A percentile compares a stretch with the other conserved stretches of the same genome.
Evolutionary conservation across 30 jellyfish, hydroid and myxozoan genomes (phyloP).

Genomic region (Catostylus mosaicus): DNA sequence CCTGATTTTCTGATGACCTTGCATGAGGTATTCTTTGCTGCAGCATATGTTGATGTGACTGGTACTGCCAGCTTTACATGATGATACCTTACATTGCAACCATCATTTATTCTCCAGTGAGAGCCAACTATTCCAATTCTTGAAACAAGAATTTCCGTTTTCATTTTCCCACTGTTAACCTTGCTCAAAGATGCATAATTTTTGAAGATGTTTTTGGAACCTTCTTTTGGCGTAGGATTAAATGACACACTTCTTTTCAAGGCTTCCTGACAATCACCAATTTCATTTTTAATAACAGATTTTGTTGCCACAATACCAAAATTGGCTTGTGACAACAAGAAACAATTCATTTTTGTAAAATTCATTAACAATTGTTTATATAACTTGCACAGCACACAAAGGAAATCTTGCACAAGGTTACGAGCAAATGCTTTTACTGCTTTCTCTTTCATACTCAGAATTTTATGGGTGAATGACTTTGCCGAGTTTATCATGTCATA

Average conservation of each 20-base stretch:
- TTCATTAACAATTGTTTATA: constrained; percentile 67
- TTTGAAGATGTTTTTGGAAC: not conserved
- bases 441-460: constrained; percentile 10
- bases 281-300: not conserved
- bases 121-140: not conserved
- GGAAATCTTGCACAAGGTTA: constrained; percentile 60
- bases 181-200: not conserved
- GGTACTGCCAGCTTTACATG: not conserved
- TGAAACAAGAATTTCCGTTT: not conserved
- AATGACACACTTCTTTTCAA: too few species aligned
- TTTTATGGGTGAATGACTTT: constrained; percentile 7
- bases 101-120: not conserved
- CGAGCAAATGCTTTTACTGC: constrained; percentile 29
- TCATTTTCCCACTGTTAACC: not conserved
- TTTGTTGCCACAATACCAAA: constrained; percentile 13
- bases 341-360: constrained; percentile 24
- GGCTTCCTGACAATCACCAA: not conserved
- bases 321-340: constrained; percentile 47
- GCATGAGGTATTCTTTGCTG: not conserved
- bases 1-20: constrained; percentile 21
- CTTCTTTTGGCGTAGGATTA: not conserved
- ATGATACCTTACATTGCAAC: constrained; percentile 3
- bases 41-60: not conserved
- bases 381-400: constrained; percentile 72
- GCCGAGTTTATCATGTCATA: constrained; percentile 39